phyloP scores from a whole-genome alignment of 2,888 invertebrate species.

The Oligia fasciuncula region DNA sequence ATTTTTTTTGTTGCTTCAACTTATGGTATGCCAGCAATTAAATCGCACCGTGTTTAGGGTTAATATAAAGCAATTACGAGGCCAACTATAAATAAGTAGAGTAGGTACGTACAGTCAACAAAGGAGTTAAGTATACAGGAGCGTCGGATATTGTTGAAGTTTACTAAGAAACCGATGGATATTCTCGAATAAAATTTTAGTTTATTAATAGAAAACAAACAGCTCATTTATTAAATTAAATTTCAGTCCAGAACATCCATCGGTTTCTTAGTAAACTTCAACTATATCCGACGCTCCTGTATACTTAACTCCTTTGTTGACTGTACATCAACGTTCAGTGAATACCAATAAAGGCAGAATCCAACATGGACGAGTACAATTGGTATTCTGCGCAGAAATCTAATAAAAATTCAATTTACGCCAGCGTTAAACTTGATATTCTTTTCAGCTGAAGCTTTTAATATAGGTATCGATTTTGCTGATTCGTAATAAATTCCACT shows the following conservation, averaged over 20 bases:
- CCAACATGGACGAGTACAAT: background rate
- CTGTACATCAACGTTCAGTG: background rate
- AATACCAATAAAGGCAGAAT: constrained; percentile 15
- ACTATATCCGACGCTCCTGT: no score
- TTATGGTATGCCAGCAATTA: background rate
- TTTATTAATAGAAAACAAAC: no score
- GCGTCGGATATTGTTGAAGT: no score
- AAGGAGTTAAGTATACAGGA: no score
- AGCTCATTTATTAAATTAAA: no score
- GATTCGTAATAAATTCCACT: constrained; percentile 60
- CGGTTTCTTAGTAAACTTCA: no score
- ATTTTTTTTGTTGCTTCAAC: background rate
- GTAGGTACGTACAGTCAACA: background rate
- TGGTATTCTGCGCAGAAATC: constrained; percentile 39
- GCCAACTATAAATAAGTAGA: background rate
- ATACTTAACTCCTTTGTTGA: no score
- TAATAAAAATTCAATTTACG: constrained; percentile 51
- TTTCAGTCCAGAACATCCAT: no score
- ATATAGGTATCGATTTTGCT: constrained; percentile 51
- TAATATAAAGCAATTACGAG: background rate
- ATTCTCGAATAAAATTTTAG: no score
- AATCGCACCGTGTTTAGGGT: background rate
- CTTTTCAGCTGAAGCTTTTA: constrained; percentile 37
- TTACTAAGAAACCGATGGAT: no score
- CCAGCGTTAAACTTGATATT: constrained; percentile 48